A percentile compares a stretch with the other conserved stretches of the same genome.
Evolutionary conservation across 2,113 vertebrate genomes (phyloP).

Genomic region (Grallaria varia): DNA sequence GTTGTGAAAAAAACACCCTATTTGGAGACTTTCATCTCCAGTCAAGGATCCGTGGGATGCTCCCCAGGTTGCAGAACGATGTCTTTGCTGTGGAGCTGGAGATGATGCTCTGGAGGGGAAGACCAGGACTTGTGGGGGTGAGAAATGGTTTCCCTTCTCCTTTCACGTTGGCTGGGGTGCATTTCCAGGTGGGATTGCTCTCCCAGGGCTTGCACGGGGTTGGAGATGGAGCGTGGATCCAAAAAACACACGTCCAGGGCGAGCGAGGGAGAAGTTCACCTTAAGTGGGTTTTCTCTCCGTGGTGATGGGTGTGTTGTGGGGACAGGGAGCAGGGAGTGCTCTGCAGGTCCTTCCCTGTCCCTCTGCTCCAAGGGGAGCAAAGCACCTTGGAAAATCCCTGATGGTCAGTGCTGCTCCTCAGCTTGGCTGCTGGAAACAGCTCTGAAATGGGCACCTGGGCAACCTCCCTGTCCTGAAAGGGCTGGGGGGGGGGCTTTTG

Average conservation of each 20-base stretch:
- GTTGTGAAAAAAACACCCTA: neutral
- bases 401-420: accelerated
- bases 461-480: neutral
- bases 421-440: neutral
- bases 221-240: too few relatives aligned
- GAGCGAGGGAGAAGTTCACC: too few relatives aligned
- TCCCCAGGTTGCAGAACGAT: neutral
- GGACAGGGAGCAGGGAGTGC: neutral
- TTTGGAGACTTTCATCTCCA: neutral
- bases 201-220: too few relatives aligned
- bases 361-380: neutral
- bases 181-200: too few relatives aligned
- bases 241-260: too few relatives aligned
- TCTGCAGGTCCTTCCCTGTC: neutral
- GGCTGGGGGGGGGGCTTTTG: neutral
- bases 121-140: too few relatives aligned
- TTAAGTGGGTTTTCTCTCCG: too few relatives aligned
- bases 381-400: neutral
- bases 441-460: neutral
- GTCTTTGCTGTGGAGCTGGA: neutral
- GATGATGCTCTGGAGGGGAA: too few relatives aligned
- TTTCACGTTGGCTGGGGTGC: accelerated
- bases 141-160: neutral
- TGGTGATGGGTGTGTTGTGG: neutral
- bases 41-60: accelerated